Base-by-base conservation (phyloP, 2,888 invertebrate species). In the Anoplius nigerrimus region DNA sequence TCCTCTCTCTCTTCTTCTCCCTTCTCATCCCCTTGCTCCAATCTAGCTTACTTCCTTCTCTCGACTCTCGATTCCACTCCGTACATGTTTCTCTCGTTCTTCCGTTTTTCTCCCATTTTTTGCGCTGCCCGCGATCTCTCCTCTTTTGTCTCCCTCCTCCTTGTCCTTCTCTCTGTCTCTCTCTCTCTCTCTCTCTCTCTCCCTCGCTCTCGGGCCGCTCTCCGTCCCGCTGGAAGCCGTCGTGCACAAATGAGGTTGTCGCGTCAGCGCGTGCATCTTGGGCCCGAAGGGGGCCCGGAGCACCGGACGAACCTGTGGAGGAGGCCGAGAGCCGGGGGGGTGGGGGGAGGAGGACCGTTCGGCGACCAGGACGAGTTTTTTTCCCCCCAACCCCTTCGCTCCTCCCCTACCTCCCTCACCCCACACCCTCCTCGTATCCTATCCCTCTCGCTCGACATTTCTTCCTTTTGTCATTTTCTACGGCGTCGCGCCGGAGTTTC, bases 171-270 rank as follows among this genome's bases (percentile, higher is more conserved):
- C 73, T 58, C 16, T 16, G 48, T 18, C 48, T 48, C 42, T 64
- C 61, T 66, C 64, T 64, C 53, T 63, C 58, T 53, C 52, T 43
- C 57, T n/a, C n/a, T 45, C 20, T 62, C 55, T 42, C 24, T n/a
- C 48, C 54, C 46, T 45, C 58, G 43, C 42, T 24, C 13, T 13
- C 58, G n/a, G n/a, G n/a, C 45, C 45, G 18, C 60, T 55, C 20
- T 51, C 46, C 52, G 53, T 54, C 62, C 67, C 68, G 56, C 62
- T 77, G 76, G 82, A 80, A 84, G 83, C 81, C 82, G 82, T 84
- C 82, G 86, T 69, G 85, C 87, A 87, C 87, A 87, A 87, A 87
- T 87, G 86, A 87, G 87, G 82, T 87, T 86, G 86, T 87, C 87
- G 86, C 86, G 85, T 84, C 86, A 85, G 83, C 86, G 84, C 84